phyloP scores from a whole-genome alignment of 2,797 vertebrate species.

The Buceros bicornis region DNA sequence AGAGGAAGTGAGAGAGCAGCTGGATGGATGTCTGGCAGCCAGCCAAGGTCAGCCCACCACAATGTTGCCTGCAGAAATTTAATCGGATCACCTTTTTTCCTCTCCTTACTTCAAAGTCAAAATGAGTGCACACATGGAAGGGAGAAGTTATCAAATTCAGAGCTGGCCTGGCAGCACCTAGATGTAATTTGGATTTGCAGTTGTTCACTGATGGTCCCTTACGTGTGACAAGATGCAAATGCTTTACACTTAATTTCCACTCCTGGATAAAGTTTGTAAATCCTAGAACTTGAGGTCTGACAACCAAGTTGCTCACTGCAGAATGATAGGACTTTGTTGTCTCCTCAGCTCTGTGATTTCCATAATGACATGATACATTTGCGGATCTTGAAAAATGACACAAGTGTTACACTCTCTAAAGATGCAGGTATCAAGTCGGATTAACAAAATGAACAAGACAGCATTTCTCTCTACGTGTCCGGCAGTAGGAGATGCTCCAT shows the following conservation, averaged over 20 bases:
- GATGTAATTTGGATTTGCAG: not conserved
- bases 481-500: not conserved
- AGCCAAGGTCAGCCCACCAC: not conserved
- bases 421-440: not conserved
- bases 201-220: not conserved
- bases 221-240: not conserved
- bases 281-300: not conserved
- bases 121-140: not conserved
- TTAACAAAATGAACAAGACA: not conserved
- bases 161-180: not conserved
- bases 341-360: not conserved
- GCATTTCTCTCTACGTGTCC: not conserved
- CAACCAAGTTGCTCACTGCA: not conserved
- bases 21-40: not conserved
- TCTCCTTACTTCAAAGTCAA: not conserved
- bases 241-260: not conserved
- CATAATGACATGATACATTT: not conserved
- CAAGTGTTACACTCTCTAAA: not conserved
- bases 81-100: not conserved
- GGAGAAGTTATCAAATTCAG: not conserved
- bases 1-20: not conserved
- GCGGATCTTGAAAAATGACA: not conserved
- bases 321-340: not conserved
- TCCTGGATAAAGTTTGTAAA: not conserved
- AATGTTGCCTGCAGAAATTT: not conserved